Evolutionary conservation across 2,797 vertebrate species (phyloP).

Genomic region (Todus mexicanus): DNA sequence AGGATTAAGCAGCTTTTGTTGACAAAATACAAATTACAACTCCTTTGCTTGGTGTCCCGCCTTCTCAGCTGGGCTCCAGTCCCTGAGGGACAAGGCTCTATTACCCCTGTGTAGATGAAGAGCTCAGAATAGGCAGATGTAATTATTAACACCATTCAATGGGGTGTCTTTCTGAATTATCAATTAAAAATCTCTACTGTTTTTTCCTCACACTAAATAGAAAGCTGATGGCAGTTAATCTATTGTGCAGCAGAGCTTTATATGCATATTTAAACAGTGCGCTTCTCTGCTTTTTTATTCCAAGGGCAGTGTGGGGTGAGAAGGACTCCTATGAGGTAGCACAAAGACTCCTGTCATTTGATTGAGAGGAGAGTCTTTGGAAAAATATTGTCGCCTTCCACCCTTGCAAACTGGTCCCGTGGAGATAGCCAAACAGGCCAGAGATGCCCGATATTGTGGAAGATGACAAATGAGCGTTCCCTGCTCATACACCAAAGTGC

Average conservation of each 20-base stretch:
- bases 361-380: slow-evolving; percentile 24
- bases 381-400: slow-evolving; percentile 53
- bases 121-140: slow-evolving; percentile 64
- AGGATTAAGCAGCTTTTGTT: slow-evolving; percentile 91
- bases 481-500: not conserved
- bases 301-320: slow-evolving; percentile 44
- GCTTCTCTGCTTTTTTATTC: slow-evolving; percentile 33
- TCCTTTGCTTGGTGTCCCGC: slow-evolving; percentile 79
- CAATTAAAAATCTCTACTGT: slow-evolving; percentile 69
- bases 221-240: slow-evolving; percentile 53
- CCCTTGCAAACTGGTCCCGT: slow-evolving; percentile 58
- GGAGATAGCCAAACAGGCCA: slow-evolving; percentile 42
- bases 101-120: slow-evolving; percentile 63
- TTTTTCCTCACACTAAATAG: slow-evolving; percentile 44
- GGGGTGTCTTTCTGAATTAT: slow-evolving; percentile 67
- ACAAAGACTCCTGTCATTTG: slow-evolving; percentile 57
- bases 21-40: slow-evolving; percentile 95
- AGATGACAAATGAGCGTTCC: slow-evolving; percentile 26
- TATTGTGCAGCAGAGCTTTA: slow-evolving; percentile 53
- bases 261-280: slow-evolving; percentile 56
- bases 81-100: slow-evolving; percentile 53
- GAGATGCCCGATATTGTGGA: not conserved
- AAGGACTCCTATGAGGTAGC: slow-evolving; percentile 47
- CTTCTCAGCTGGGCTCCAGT: slow-evolving; percentile 74
- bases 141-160: slow-evolving; percentile 67